Base-by-base conservation (phyloP, 2,888 invertebrate species). In the Exephanes ischioxanthus region DNA sequence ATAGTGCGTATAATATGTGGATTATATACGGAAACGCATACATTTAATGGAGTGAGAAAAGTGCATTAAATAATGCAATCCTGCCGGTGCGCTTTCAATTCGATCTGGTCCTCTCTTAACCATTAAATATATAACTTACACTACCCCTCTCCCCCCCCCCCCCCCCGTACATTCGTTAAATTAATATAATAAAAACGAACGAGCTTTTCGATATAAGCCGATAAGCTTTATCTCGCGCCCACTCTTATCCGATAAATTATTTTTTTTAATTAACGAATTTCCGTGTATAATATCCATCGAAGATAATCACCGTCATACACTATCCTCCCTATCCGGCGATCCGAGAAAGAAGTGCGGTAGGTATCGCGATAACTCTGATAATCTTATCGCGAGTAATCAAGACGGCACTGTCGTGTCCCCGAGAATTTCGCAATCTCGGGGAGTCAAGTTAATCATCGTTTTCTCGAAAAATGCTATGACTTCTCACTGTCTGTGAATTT, bases 211-310 rank as follows among this genome's bases (percentile, higher is more conserved):
- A 26, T 58, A 58, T 30, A 26, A 75, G 30, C 33, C 19, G 41
- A 45, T 37, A 16, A 45, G 22, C 45, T 71, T 26, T 9, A 16
- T 33, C 19, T 70, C 41, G 51, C 33, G 11, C 41, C 55, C 33
- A 33, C 66, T 61, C 51, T n/a, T 11, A 58, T 16, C 14, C 2
- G 55, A 4, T 33, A 22, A n/a, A 33, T 22, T 66, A 41, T 63
- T 71, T 67, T 80, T 58, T 77, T 80, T 58, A 75, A 79, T 84
- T 80, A 84, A 84, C 72, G 77, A 84, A 81, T 76, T 84, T 7
- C 58, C 77, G 58, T 80, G 66, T 9, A 84, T 41, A 58, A 63
- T 75, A 75, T 73, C 55, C 45, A 77, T 71, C 37, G 22, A 75
- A 58, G 11, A 26, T 22, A 70, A 82, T 53, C 3, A 53, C 26